phyloP scores from a whole-genome alignment of 1,140 invertebrate species.

The Littorina saxatilis region DNA sequence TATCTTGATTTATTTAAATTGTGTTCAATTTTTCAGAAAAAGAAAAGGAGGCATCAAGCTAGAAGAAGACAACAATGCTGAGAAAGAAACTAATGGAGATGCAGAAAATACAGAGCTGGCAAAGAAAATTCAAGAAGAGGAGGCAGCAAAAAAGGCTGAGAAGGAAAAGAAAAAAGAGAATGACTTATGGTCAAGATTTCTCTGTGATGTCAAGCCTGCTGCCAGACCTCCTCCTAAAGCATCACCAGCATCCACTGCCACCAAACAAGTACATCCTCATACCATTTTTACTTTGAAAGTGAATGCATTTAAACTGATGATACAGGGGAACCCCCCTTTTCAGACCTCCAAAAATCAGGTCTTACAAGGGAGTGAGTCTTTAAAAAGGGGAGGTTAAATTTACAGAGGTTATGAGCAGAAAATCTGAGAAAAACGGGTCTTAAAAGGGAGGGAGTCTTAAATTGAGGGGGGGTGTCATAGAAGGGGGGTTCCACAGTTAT shows the following conservation, averaged over 20 bases:
- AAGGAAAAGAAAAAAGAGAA: constrained; percentile 69
- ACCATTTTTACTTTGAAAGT: not conserved
- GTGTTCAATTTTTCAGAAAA: constrained; percentile 51
- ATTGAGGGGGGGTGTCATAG: too few species aligned
- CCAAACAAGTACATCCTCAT: not conserved
- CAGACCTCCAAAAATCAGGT: too few species aligned
- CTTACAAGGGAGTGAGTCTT: too few species aligned
- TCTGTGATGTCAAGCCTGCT: constrained; percentile 65
- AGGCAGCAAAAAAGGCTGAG: constrained; percentile 56
- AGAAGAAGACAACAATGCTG: constrained; percentile 46
- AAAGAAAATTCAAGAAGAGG: constrained; percentile 56
- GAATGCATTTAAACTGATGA: too few species aligned
- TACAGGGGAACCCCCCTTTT: too few species aligned
- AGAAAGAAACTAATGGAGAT: constrained; percentile 46
- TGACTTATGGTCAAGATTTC: constrained; percentile 71
- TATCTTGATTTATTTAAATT: not conserved
- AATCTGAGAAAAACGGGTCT: too few species aligned
- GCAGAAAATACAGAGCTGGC: constrained; percentile 51
- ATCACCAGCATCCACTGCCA: not conserved
- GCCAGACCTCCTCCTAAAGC: constrained; percentile 48
- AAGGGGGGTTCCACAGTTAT: too few species aligned
- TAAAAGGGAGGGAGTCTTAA: too few species aligned
- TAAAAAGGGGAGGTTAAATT: too few species aligned
- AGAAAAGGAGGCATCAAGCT: constrained; percentile 65
- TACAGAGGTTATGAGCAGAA: too few species aligned